These are phyloP conservation scores for Cyphotilapia sp. DNA, from an alignment of 2,113 vertebrate genomes.

Conservation along the genomic window DNA sequence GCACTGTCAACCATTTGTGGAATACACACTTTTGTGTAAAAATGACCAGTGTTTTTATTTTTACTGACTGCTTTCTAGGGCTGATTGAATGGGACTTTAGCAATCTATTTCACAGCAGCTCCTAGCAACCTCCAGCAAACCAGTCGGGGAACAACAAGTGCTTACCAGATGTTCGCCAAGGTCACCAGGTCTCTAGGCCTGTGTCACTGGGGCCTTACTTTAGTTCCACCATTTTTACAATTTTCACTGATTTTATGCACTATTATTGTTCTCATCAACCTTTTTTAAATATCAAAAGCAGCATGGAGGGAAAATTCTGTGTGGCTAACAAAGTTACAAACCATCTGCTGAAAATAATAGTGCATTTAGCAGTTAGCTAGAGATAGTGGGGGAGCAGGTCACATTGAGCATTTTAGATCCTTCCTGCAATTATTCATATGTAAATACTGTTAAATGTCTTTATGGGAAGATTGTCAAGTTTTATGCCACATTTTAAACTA, in stretches of 20 bases:
- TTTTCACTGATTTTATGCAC: background rate
- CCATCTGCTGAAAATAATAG: background rate
- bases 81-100: background rate
- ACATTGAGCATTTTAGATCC: background rate
- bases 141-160: background rate
- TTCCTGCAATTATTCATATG: background rate
- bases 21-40: background rate
- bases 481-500: background rate
- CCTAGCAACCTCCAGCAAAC: background rate
- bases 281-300: background rate
- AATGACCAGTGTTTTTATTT: background rate
- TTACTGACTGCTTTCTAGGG: background rate
- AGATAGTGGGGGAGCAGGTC: background rate
- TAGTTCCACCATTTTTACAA: background rate
- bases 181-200: background rate
- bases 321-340: background rate
- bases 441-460: background rate
- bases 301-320: background rate
- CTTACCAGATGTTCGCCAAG: background rate
- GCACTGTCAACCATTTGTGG: background rate
- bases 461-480: background rate
- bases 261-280: background rate
- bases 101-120: background rate
- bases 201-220: background rate
- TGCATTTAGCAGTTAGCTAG: background rate